Evolutionary conservation across 2,888 invertebrate species (phyloP).

Genomic region (Amphipyra berbera): DNA sequence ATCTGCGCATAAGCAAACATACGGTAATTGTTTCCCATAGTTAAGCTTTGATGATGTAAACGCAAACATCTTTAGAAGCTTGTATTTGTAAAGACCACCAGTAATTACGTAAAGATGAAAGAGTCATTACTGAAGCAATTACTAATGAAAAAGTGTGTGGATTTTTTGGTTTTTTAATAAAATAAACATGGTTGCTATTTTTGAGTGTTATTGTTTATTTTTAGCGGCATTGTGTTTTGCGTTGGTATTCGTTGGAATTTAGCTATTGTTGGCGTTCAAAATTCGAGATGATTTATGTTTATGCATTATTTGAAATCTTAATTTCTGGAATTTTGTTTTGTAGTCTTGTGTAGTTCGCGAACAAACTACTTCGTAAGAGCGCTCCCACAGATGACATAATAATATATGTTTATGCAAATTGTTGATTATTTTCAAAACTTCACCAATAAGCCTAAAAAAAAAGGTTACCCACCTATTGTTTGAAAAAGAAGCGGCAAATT

Average conservation of each 20-base stretch:
- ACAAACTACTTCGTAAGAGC: too few species aligned
- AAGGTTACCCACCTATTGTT: too few species aligned
- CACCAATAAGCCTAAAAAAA: too few species aligned
- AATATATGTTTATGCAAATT: too few species aligned
- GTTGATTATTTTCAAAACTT: too few species aligned
- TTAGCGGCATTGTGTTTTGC: constrained; percentile 19
- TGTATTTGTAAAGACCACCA: constrained; percentile 16
- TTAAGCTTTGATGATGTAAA: constrained; percentile 22
- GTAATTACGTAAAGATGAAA: constrained; percentile 16
- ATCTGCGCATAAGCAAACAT: constrained; percentile 19
- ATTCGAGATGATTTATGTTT: constrained; percentile 1
- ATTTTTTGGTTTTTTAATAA: constrained; percentile 6
- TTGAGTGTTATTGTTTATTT: constrained; percentile 30
- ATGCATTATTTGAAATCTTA: neutral
- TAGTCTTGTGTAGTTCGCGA: too few species aligned
- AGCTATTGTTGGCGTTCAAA: constrained; percentile 10
- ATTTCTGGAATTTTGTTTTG: neutral
- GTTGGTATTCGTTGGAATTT: constrained; percentile 25
- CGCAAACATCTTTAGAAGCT: constrained; percentile 23
- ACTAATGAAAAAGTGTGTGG: neutral
- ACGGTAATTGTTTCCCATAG: constrained; percentile 16
- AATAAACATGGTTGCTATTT: constrained; percentile 24
- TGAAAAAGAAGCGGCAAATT: too few species aligned
- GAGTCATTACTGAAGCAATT: neutral
- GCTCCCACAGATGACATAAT: too few species aligned